These are phyloP conservation scores for Pardosa pseudoannulata DNA, from an alignment of 2,888 invertebrate genomes.

Conservation along the genomic window DNA sequence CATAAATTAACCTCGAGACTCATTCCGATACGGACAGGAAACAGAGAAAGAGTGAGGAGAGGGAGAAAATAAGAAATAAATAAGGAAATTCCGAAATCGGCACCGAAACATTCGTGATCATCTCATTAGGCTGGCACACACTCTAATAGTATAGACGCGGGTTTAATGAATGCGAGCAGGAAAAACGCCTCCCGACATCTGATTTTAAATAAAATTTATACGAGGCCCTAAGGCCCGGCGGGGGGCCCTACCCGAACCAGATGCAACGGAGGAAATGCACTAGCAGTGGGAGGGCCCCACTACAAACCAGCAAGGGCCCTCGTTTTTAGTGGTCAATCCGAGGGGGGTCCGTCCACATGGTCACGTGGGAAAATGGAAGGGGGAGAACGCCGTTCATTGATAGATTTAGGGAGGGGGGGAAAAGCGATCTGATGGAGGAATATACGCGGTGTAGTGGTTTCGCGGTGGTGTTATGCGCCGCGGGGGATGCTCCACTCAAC, in stretches of 20 bases:
- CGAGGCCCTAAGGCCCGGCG: slow-evolving; percentile 36
- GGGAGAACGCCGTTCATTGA: slow-evolving; percentile 49
- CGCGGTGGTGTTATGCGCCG: slow-evolving; percentile 65
- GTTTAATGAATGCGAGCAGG: slow-evolving; percentile 45
- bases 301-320: slow-evolving; percentile 70
- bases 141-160: slow-evolving; percentile 56
- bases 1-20: neutral
- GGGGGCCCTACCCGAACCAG: slow-evolving; percentile 51
- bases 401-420: slow-evolving; percentile 61
- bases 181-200: slow-evolving; percentile 16
- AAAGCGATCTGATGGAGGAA: slow-evolving; percentile 71
- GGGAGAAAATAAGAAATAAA: no score
- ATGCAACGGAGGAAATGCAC: slow-evolving; percentile 71
- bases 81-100: neutral
- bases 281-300: slow-evolving; percentile 67
- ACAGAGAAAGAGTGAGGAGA: neutral
- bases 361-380: slow-evolving; percentile 70
- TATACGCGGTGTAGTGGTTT: slow-evolving; percentile 69
- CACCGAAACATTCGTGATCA: slow-evolving; percentile 15
- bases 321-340: slow-evolving; percentile 70
- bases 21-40: neutral
- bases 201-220: slow-evolving; percentile 72
- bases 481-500: slow-evolving; percentile 53
- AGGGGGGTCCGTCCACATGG: slow-evolving; percentile 67
- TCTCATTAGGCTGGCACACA: slow-evolving; percentile 46